Percentiles rank a stretch among this genome's conserved stretches.
These are phyloP conservation scores for Rhagonycha fulva DNA, from an alignment of 2,888 invertebrate genomes.

Conservation along the genomic window DNA sequence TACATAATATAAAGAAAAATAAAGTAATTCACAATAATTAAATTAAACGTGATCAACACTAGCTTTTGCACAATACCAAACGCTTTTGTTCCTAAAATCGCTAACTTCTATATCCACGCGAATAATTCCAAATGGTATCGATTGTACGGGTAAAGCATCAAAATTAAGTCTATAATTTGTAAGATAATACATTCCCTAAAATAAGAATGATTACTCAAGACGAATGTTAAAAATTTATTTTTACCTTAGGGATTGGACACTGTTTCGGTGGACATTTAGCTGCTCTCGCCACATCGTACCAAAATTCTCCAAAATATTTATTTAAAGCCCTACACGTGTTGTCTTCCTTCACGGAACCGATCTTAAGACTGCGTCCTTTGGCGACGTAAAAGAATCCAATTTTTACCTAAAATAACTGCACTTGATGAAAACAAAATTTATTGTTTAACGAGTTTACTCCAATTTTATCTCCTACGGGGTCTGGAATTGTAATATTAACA, in stretches of 20 bases:
- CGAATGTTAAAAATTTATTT: background rate
- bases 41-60: background rate
- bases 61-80: background rate
- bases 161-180: conserved; percentile 23
- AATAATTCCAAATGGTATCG: background rate
- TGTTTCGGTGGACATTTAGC: conserved; percentile 1
- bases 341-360: background rate
- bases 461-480: background rate
- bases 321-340: background rate
- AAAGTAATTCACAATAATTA: background rate
- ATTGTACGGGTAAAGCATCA: background rate
- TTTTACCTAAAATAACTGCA: background rate
- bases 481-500: background rate
- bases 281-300: conserved; percentile 3
- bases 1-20: background rate
- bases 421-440: background rate
- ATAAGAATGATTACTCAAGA: background rate
- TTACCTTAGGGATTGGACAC: conserved; percentile 14
- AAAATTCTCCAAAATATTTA: conserved; percentile 10
- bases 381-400: background rate
- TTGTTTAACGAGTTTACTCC: background rate
- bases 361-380: background rate
- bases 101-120: background rate
- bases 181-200: conserved; percentile 23
- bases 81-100: background rate